phyloP scores from a whole-genome alignment of 1,140 invertebrate genomes.

The Euwallacea similis region DNA sequence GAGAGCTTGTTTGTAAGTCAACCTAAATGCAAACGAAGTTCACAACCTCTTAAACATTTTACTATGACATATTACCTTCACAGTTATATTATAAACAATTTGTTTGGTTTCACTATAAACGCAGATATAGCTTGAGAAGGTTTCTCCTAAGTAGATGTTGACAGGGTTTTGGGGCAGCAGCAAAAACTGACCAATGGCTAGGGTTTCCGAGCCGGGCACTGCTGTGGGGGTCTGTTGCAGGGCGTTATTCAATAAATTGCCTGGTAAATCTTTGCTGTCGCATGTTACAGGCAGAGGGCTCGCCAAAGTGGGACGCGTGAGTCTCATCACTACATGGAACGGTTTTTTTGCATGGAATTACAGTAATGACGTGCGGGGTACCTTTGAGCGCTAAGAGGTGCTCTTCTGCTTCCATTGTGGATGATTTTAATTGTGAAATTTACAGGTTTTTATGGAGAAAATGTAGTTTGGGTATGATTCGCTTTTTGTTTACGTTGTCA shows the following conservation, averaged over 20 bases:
- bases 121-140: slow-evolving; percentile 96
- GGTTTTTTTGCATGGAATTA: slow-evolving; percentile 10
- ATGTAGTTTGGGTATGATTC: no score
- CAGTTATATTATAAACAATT: slow-evolving; percentile 75
- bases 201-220: slow-evolving; percentile 76
- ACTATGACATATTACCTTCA: slow-evolving; percentile 64
- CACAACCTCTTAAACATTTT: neutral
- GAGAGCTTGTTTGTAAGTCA: slow-evolving; percentile 89
- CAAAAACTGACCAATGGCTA: slow-evolving; percentile 85
- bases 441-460: no score
- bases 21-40: slow-evolving; percentile 59
- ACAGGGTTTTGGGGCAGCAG: slow-evolving; percentile 95
- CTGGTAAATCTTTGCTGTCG: slow-evolving; percentile 82
- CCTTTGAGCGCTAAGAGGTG: slow-evolving; percentile 51
- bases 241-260: slow-evolving; percentile 75
- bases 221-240: slow-evolving; percentile 76
- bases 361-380: slow-evolving; percentile 27
- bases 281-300: slow-evolving; percentile 77
- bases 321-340: slow-evolving; percentile 78
- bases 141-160: slow-evolving; percentile 84
- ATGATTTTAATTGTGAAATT: no score
- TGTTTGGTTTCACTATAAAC: slow-evolving; percentile 93
- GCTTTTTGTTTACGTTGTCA: no score
- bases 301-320: slow-evolving; percentile 84
- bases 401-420: slow-evolving; percentile 46